Conservation (phyloP, 2,113 vertebrate species). For the Aegotheles bennettii region DNA sequence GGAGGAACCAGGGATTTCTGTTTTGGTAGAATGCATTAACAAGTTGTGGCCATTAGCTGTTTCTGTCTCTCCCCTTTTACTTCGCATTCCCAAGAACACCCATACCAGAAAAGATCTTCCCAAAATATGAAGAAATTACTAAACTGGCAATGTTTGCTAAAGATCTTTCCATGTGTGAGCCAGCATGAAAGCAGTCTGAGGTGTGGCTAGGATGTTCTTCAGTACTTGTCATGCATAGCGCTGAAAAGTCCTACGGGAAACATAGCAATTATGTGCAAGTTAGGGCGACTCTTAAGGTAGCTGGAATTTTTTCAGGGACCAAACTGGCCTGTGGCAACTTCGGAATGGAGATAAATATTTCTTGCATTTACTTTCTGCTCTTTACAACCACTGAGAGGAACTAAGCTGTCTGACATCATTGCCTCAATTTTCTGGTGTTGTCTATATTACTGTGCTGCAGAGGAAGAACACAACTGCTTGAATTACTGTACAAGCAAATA, state of each 20-base stretch:
- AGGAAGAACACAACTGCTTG: background rate
- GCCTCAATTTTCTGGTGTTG: background rate
- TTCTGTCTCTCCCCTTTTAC: background rate
- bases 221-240: background rate
- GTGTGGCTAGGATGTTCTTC: background rate
- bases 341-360: background rate
- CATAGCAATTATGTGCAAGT: background rate
- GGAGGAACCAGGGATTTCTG: background rate
- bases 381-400: background rate
- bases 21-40: background rate
- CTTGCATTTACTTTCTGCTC: background rate
- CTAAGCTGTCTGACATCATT: background rate
- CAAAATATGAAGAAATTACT: background rate
- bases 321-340: background rate
- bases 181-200: background rate
- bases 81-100: background rate
- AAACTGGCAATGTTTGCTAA: background rate
- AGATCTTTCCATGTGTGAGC: rapidly evolving
- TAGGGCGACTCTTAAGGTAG: background rate
- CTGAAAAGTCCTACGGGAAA: background rate
- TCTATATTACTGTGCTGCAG: background rate
- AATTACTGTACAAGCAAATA: background rate
- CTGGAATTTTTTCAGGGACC: conserved; percentile 1
- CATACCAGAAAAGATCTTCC: background rate
- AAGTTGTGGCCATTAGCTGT: background rate